A percentile compares a stretch with the other conserved stretches of the same genome.
Evolutionary conservation across 2,113 vertebrate genomes (phyloP).

Genomic region (Microtus montanus): DNA sequence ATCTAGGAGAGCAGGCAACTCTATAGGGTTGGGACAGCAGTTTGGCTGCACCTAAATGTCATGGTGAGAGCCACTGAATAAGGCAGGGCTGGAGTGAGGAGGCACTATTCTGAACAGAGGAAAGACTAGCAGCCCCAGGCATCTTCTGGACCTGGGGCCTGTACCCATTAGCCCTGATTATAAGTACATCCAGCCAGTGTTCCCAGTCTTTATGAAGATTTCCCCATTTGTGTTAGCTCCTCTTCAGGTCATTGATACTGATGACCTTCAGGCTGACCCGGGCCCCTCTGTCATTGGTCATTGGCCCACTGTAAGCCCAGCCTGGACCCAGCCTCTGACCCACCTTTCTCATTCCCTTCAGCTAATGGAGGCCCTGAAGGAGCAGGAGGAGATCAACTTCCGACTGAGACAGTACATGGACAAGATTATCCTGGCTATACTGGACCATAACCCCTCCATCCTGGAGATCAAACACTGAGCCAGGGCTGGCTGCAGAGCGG

Average conservation of each 20-base stretch:
- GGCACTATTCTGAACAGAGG: background rate
- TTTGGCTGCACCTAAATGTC: background rate
- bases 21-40: background rate
- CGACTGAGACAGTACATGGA: constrained; percentile 98
- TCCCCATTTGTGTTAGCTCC: background rate
- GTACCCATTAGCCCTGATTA: background rate
- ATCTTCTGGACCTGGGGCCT: background rate
- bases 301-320: background rate
- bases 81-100: background rate
- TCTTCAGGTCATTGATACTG: background rate
- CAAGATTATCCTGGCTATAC: constrained; percentile 97
- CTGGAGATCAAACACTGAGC: constrained; percentile 96
- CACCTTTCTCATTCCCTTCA: constrained; percentile 78
- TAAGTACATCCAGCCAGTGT: background rate
- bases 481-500: constrained; percentile 38
- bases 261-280: background rate
- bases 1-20: background rate
- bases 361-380: constrained; percentile 98
- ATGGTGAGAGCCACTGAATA: fast-evolving
- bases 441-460: constrained; percentile 98
- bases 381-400: constrained; percentile 98
- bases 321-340: background rate
- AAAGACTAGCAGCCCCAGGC: background rate
- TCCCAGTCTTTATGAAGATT: background rate
- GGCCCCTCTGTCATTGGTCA: background rate